A percentile compares a stretch with the other conserved stretches of the same genome.
Evolutionary conservation across 2,113 vertebrate species (phyloP).

Genomic region (Euleptes europaea): DNA sequence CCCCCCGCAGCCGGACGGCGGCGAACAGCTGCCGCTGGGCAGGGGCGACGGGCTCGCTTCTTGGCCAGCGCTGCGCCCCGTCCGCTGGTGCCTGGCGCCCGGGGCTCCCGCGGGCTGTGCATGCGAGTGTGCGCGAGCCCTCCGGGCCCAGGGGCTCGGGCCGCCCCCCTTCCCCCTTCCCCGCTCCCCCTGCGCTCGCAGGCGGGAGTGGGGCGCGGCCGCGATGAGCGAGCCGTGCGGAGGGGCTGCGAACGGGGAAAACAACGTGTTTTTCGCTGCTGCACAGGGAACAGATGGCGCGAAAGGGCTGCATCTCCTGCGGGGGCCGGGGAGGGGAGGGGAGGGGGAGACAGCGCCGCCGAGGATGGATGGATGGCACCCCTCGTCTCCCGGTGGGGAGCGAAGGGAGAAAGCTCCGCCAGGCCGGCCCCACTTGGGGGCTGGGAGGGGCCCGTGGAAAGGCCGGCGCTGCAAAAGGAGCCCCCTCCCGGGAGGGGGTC

Average conservation of each 20-base stretch:
- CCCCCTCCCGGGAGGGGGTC: neutral
- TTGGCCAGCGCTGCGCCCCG: neutral
- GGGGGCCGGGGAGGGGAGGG: neutral
- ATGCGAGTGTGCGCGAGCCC: no score
- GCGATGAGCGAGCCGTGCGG: slow-evolving; percentile 9
- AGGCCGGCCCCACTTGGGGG: neutral
- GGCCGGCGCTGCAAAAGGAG: neutral
- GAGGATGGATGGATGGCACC: slow-evolving; percentile 11
- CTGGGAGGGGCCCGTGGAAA: no score
- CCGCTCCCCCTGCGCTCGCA: neutral
- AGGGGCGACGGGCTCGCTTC: neutral
- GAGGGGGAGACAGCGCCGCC: neutral
- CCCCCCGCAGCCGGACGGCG: no score
- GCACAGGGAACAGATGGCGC: slow-evolving; percentile 33
- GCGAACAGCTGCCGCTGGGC: no score
- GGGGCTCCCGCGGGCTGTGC: no score
- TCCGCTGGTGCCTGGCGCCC: no score
- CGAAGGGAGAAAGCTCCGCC: neutral
- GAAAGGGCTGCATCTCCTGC: slow-evolving; percentile 26
- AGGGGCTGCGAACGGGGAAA: slow-evolving; percentile 13
- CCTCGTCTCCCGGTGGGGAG: neutral
- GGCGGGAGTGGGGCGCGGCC: slow-evolving; percentile 8
- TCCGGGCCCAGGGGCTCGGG: no score
- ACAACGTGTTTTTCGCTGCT: slow-evolving; percentile 27
- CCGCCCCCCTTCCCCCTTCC: no score